Percentiles rank a stretch among this genome's conserved stretches.
Evolutionary conservation across 1,140 invertebrate genomes (phyloP).

Genomic region (Lepidurus packardi): DNA sequence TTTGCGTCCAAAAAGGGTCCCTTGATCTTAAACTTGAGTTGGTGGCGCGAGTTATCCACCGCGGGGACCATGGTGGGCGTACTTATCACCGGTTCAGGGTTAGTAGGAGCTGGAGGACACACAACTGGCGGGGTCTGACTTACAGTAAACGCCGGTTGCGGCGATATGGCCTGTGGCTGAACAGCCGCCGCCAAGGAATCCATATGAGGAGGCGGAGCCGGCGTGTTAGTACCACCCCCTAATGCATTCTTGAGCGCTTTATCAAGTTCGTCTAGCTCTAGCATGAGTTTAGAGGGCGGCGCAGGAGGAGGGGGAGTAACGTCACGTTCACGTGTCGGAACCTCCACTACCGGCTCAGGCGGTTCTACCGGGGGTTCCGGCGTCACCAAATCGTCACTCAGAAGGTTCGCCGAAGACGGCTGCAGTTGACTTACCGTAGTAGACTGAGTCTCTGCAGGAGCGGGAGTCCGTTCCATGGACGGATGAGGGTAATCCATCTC

Average conservation of each 20-base stretch:
- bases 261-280: conserved; percentile 67
- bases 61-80: conserved; percentile 20
- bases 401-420: neutral
- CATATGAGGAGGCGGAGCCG: conserved; percentile 47
- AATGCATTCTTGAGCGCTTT: conserved; percentile 63
- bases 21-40: conserved; percentile 84
- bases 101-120: no score
- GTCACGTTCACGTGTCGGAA: conserved; percentile 24
- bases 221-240: conserved; percentile 47
- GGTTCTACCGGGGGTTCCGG: neutral
- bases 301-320: conserved; percentile 31
- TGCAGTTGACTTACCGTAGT: neutral
- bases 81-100: conserved; percentile 1
- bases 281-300: conserved; percentile 57
- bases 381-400: neutral
- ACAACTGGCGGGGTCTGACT: neutral
- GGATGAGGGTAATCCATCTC: neutral
- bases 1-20: conserved; percentile 74
- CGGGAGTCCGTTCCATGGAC: neutral
- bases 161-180: neutral
- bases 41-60: conserved; percentile 57
- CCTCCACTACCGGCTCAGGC: conserved; percentile 43
- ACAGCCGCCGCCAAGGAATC: neutral
- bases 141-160: conserved; percentile 22
- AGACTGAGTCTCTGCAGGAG: neutral